Evolutionary conservation across 2,888 invertebrate genomes (phyloP).

Genomic region (Plebejus argus): DNA sequence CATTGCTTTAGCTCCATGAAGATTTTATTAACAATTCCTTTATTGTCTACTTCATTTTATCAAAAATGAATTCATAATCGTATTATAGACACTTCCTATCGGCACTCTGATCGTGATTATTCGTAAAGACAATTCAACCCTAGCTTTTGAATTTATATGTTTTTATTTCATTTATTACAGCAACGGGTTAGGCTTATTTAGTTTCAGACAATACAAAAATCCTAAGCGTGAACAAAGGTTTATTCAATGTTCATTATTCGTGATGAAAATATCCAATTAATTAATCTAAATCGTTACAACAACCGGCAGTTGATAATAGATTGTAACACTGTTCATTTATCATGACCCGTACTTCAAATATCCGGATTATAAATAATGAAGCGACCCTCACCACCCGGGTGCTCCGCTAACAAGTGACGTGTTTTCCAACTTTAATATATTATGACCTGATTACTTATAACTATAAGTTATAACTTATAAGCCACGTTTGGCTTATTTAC

Average conservation of each 20-base stretch:
- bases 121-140: background rate
- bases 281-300: slow-evolving; percentile 1
- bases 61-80: too few species aligned
- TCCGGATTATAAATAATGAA: slow-evolving; percentile 23
- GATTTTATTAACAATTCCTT: background rate
- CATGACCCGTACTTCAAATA: slow-evolving; percentile 17
- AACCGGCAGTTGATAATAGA: background rate
- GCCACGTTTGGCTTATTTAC: background rate
- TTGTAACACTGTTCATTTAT: slow-evolving; percentile 11
- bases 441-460: background rate
- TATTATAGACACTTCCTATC: too few species aligned
- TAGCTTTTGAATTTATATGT: too few species aligned
- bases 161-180: too few species aligned
- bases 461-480: background rate
- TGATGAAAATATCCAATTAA: slow-evolving; percentile 20
- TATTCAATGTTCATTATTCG: background rate
- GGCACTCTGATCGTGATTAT: background rate
- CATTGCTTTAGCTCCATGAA: background rate
- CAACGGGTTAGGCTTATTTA: too few species aligned
- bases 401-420: slow-evolving; percentile 4
- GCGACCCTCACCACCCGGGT: background rate
- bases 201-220: too few species aligned
- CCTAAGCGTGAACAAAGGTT: background rate
- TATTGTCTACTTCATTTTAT: background rate
- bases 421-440: background rate